Base-by-base conservation (phyloP, 2,113 vertebrate genomes). In the Tauraco erythrolophus region DNA sequence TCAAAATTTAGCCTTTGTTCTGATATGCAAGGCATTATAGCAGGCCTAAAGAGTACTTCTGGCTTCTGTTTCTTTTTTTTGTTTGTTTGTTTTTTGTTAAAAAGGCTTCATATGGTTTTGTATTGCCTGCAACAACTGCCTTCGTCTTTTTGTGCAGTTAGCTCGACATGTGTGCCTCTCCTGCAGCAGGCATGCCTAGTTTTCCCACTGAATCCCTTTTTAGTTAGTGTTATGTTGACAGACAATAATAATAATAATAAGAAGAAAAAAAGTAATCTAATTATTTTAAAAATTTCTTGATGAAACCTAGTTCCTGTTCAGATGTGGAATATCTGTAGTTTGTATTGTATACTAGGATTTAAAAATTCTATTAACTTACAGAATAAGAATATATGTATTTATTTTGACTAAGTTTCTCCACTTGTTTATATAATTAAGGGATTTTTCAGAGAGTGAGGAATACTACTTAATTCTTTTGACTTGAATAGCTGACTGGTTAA, bases 131-230 rank as follows among this genome's bases (percentile, higher is more conserved):
- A 56, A 17, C 62, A 61, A 50, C 48, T 69, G 69, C 46, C 41
- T 62, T 48, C 30, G 14, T 48, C 30, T 74, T 68, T 60, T 43
- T 17, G n/a, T 69, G 83, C 61, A 35, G 33, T 41, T 75, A 54
- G 30, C 25, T 74, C 39, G 48, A 22, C 1, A 1, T 31, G 19
- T 0, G 0, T 74, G 30, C 30, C 39, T 14, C 33, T 60, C 33
- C n/a, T 66, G n/a, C n/a, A n/a, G 28, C 45, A 68, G 18, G 11
- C 53, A 33, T 41, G 53, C 39, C 39, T 60, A 6, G 2, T 68
- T 75, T 81, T 68, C 54, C 30, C 30, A 61, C 3, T 21, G 11
- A 69, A 35, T 28, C 54, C 41, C 35, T 56, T 61, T 35, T 19
- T 61, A 69, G 18, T 33, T 15, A 48, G 10, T 48, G 41, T 75